Evolutionary conservation across 1,140 invertebrate species (phyloP).

Genomic region (Trichomalopsis sarcophagae): DNA sequence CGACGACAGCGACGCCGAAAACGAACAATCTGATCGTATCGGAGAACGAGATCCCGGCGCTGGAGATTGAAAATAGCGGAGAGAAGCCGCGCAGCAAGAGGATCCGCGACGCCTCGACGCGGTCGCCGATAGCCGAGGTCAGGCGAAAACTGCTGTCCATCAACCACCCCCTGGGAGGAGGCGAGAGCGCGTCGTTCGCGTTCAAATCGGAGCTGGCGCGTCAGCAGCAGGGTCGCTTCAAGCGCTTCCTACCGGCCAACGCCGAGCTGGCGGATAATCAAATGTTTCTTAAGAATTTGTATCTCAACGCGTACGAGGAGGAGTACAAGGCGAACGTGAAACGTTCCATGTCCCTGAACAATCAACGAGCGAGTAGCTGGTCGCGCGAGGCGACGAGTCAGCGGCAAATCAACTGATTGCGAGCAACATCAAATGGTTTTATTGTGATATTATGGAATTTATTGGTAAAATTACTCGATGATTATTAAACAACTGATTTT

Average conservation of each 20-base stretch:
- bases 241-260: constrained; percentile 51
- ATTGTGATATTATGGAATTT: constrained; percentile 75
- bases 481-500: constrained; percentile 68
- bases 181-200: constrained; percentile 2
- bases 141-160: constrained; percentile 66
- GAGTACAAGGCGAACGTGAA: constrained; percentile 72
- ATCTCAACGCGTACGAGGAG: constrained; percentile 70
- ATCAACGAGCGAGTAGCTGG: constrained; percentile 53
- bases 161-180: constrained; percentile 51
- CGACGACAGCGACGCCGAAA: constrained; percentile 44
- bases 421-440: constrained; percentile 63
- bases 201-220: constrained; percentile 58
- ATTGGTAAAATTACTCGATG: constrained; percentile 70
- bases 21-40: constrained; percentile 53
- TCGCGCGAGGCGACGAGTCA: constrained; percentile 42
- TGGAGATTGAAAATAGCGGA: constrained; percentile 60
- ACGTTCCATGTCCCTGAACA: constrained; percentile 66
- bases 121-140: constrained; percentile 54
- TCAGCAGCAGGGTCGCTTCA: constrained; percentile 52
- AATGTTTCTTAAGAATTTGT: constrained; percentile 72
- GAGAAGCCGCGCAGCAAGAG: constrained; percentile 70
- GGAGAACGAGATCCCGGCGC: constrained; percentile 68
- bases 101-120: constrained; percentile 66
- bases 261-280: constrained; percentile 65
- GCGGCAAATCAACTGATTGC: constrained; percentile 61